Base-by-base conservation (phyloP, 2,888 invertebrate species). In the Heliconius ethilla region DNA sequence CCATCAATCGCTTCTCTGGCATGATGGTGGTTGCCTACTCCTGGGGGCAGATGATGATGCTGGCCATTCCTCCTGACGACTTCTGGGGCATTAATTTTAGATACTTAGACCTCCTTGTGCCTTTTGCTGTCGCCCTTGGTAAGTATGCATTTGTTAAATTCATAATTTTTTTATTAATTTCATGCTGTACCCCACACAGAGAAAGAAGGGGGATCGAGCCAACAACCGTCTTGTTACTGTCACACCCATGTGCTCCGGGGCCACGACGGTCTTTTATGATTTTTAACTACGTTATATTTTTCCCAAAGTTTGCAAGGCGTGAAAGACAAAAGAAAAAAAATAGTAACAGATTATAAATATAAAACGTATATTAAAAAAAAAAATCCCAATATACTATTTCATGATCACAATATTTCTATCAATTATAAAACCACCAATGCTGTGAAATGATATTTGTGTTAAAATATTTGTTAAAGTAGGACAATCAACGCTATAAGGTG, bases 11-110 rank as follows among this genome's bases (percentile, higher is more conserved):
- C 72, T 98, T 98, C 87, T 95, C 96, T 75, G 97, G 97, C 0
- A 96, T 96, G 89, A 94, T 97, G 75, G 95, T 97, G 91, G 96
- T 98, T 25, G 97, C 97, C 3, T 97, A 97, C 88, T 94, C 97
- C 1, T 98, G 98, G 96, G 97, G 97, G 0, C 97, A 97, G 86
- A 91, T 98, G 81, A 92, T 96, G 82, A 95, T 96, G 88, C 94
- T 96, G 79, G 98, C 98, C 0, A 96, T 98, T 80, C 98, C 98
- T 0, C 95, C 96, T 73, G 96, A 97, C 55, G 95, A 96, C 81
- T 90, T 98, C 40, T 95, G 90, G 84, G 97, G 97, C 22, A 93
- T 97, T 70, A 96, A 96, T 85, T 96, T 97, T 89, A 95, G 95
- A 80, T 96, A 96, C 84, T 90, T 98, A n/a, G 96, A 97, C 81